A percentile compares a stretch with the other conserved stretches of the same genome.
phyloP scores from a whole-genome alignment of 2,888 invertebrate genomes.

The Acleris holmiana region DNA sequence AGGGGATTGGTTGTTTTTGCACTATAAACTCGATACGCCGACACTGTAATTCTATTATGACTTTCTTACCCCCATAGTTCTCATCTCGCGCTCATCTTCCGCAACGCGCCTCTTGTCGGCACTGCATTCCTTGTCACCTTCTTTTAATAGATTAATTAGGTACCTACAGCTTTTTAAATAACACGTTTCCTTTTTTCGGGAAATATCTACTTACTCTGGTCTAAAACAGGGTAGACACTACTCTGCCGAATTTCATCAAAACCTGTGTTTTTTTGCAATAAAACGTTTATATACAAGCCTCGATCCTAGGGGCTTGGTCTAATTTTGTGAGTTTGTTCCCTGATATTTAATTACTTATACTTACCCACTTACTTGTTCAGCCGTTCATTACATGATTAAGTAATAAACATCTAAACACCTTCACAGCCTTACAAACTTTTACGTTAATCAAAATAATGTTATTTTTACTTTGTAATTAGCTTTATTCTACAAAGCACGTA shows the following conservation, averaged over 20 bases:
- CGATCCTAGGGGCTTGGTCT: not conserved
- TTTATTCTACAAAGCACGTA: too few relatives aligned
- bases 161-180: too few relatives aligned
- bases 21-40: slow-evolving; percentile 31
- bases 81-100: slow-evolving; percentile 32
- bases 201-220: not conserved
- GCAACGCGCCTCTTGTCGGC: slow-evolving; percentile 22
- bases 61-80: slow-evolving; percentile 29
- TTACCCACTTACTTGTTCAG: not conserved
- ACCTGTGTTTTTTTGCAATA: not conserved
- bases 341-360: not conserved
- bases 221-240: not conserved
- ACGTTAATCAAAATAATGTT: not conserved
- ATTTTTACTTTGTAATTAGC: too few relatives aligned
- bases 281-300: not conserved
- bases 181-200: too few relatives aligned
- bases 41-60: slow-evolving; percentile 34
- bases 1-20: slow-evolving; percentile 35
- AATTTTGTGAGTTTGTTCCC: not conserved
- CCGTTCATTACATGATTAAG: too few relatives aligned
- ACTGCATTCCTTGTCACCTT: slow-evolving; percentile 9
- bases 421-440: not conserved
- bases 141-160: not conserved
- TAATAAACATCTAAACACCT: not conserved
- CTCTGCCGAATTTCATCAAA: too few relatives aligned